These are phyloP conservation scores for Terrapene triunguis DNA, from an alignment of 2,113 vertebrate genomes.

Conservation along the genomic window DNA sequence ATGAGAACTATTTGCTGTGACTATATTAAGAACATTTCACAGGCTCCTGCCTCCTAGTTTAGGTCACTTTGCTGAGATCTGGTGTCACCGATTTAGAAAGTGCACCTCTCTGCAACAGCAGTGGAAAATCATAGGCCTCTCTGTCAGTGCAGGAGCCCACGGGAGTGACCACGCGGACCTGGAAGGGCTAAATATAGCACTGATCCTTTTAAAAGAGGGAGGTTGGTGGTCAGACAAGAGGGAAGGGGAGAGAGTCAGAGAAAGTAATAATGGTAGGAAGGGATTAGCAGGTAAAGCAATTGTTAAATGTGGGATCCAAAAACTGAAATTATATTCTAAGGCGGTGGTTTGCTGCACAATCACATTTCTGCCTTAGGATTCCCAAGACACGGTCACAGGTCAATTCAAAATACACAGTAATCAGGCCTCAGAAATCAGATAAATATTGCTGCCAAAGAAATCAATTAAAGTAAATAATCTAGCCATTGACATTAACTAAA, in stretches of 20 bases:
- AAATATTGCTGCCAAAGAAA: background rate
- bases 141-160: constrained; percentile 27
- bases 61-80: constrained; percentile 50
- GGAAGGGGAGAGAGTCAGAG: background rate
- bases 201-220: constrained; percentile 57
- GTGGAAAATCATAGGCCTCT: constrained; percentile 56
- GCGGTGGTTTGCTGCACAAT: background rate
- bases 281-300: background rate
- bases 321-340: background rate
- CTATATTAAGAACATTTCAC: constrained; percentile 75
- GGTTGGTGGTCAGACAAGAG: constrained; percentile 35
- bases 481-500: background rate
- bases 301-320: background rate
- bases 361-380: background rate
- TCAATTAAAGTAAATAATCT: background rate
- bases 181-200: constrained; percentile 63
- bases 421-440: background rate
- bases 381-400: background rate
- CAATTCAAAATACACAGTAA: background rate
- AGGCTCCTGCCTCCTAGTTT: constrained; percentile 47
- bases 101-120: constrained; percentile 44
- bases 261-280: background rate
- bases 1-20: constrained; percentile 40
- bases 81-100: constrained; percentile 72
- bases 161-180: constrained; percentile 16